Evolutionary conservation across 2,888 invertebrate genomes (phyloP).

Genomic region (Metalampra italica): DNA sequence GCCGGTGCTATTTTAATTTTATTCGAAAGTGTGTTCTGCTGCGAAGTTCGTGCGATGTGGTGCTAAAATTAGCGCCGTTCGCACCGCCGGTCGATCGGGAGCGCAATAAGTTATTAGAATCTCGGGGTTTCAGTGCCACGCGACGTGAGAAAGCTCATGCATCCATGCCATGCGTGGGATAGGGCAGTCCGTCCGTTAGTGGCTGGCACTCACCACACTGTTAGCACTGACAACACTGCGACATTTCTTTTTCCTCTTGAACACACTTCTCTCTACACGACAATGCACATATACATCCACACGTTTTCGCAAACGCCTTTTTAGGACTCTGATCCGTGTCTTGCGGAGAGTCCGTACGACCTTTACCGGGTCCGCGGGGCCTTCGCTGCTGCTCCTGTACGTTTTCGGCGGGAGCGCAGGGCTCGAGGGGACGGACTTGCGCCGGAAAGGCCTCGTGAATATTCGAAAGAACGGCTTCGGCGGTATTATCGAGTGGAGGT

Average conservation of each 20-base stretch:
- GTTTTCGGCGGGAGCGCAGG: conserved; percentile 80
- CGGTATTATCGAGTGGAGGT: conserved; percentile 76
- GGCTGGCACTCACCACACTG: conserved; percentile 74
- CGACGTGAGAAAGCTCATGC: conserved; percentile 44
- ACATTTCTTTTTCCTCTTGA: conserved; percentile 48
- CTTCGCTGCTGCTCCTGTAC: conserved; percentile 70
- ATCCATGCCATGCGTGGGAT: conserved; percentile 51
- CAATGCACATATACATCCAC: conserved; percentile 72
- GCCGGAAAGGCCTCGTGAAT: conserved; percentile 82
- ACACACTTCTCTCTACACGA: conserved; percentile 46
- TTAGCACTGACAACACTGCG: conserved; percentile 51
- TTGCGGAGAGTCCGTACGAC: conserved; percentile 47
- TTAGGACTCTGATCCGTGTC: conserved; percentile 53
- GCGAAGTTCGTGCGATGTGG: conserved; percentile 66
- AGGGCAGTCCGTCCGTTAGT: conserved; percentile 35
- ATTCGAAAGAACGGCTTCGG: conserved; percentile 81
- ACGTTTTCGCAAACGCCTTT: conserved; percentile 62
- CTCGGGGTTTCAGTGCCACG: conserved; percentile 6
- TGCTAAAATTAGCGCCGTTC: conserved; percentile 53
- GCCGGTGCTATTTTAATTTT: conserved; percentile 71
- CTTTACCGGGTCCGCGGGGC: conserved; percentile 70
- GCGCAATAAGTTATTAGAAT: conserved; percentile 4
- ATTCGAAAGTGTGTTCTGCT: conserved; percentile 60
- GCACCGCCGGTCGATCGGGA: conserved; percentile 19
- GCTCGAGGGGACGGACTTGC: conserved; percentile 82